These are phyloP conservation scores for Caenorhabditis remanei DNA, from an alignment of 1,140 invertebrate species.

Conservation along the genomic window DNA sequence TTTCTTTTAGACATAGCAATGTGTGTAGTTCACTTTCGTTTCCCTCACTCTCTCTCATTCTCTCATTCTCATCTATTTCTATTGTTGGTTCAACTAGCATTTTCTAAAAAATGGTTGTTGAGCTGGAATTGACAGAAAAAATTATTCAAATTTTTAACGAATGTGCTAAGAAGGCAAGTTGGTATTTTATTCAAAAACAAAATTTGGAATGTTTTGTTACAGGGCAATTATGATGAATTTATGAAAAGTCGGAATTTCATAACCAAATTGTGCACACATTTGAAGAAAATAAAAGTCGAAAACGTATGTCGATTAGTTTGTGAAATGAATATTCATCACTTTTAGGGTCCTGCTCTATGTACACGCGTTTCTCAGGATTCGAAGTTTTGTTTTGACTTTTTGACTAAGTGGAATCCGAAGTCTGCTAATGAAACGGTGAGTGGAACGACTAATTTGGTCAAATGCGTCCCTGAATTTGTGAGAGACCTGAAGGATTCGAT, in stretches of 20 bases:
- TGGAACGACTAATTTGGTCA: background rate
- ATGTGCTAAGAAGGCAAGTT: background rate
- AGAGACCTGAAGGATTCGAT: background rate
- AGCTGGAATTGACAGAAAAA: background rate
- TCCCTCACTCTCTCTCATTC: no score
- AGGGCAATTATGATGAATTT: background rate
- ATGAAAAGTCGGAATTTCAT: background rate
- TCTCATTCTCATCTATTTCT: background rate
- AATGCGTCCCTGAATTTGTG: background rate
- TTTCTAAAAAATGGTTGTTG: background rate
- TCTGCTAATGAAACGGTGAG: background rate
- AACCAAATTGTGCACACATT: background rate
- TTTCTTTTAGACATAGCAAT: no score
- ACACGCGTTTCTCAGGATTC: background rate
- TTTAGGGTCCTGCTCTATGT: no score
- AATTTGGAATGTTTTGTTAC: background rate
- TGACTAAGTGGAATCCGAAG: background rate
- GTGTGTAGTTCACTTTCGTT: no score
- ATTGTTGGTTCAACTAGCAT: background rate
- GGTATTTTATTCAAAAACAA: background rate
- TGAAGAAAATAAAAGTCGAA: background rate
- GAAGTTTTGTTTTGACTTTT: background rate
- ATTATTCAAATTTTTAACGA: background rate
- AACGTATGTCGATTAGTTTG: background rate
- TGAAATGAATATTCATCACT: background rate